These are phyloP conservation scores for Drosophila pachea DNA, from an alignment of 1,140 invertebrate species.

Conservation along the genomic window DNA sequence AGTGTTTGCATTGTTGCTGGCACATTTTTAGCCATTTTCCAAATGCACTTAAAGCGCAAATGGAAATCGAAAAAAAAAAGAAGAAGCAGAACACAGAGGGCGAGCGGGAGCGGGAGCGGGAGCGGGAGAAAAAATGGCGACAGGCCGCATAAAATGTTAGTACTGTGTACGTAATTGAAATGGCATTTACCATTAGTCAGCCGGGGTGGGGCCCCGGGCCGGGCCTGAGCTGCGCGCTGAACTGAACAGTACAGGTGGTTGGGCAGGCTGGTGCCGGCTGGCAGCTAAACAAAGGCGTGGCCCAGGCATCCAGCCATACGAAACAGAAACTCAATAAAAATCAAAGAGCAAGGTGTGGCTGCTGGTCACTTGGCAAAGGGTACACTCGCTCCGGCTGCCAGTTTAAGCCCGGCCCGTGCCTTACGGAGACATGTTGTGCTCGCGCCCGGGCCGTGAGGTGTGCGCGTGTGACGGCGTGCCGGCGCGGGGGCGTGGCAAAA, in stretches of 20 bases:
- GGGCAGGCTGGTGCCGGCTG: constrained; percentile 1
- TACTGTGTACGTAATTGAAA: constrained; percentile 73
- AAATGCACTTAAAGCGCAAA: constrained; percentile 73
- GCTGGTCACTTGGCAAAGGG: constrained; percentile 58
- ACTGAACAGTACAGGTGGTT: constrained; percentile 9
- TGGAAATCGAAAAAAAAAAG: constrained; percentile 59
- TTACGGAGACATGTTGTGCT: no score
- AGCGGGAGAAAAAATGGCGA: constrained; percentile 41
- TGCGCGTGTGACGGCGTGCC: no score
- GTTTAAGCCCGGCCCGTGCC: constrained; percentile 47
- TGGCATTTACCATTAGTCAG: constrained; percentile 72
- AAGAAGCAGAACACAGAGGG: no score
- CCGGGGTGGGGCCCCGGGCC: constrained; percentile 6
- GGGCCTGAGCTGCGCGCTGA: constrained; percentile 15
- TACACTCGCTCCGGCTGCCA: constrained; percentile 42
- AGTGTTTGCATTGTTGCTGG: constrained; percentile 14
- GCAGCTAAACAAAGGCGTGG: constrained; percentile 39
- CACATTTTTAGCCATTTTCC: constrained; percentile 53
- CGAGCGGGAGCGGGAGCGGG: no score
- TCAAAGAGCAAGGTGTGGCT: constrained; percentile 71
- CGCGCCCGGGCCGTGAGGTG: no score
- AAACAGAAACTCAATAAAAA: constrained; percentile 70
- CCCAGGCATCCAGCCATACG: constrained; percentile 29
- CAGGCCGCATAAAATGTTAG: constrained; percentile 72
- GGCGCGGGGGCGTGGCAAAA: no score